phyloP scores from a whole-genome alignment of 2,888 invertebrate genomes.

The Agrotis ipsilon region DNA sequence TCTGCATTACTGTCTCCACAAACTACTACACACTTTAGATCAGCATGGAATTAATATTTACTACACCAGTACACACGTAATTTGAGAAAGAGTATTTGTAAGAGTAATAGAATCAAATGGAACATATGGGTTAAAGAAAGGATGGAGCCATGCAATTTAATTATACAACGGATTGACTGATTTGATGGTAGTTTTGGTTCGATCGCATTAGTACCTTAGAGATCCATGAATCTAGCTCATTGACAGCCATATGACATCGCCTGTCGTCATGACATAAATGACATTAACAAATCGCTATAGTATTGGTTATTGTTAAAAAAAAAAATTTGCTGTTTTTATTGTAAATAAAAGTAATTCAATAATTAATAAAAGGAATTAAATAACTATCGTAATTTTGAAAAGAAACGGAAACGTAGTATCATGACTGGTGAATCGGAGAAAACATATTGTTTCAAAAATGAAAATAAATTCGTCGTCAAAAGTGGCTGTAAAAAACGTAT shows the following conservation, averaged over 20 bases:
- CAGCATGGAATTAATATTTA: no score
- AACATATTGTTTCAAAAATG: conserved; percentile 83
- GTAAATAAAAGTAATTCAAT: no score
- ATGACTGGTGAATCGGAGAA: conserved; percentile 83
- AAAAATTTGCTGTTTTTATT: no score
- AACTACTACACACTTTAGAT: neutral
- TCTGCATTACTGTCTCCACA: conserved; percentile 5
- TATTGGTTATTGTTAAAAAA: no score
- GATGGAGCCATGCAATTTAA: neutral
- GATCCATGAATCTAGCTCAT: neutral
- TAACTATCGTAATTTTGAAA: neutral
- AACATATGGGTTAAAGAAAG: neutral
- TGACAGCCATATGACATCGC: neutral
- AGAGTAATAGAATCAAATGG: no score
- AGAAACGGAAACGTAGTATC: neutral
- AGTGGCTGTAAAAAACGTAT: conserved; percentile 94
- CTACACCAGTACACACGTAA: no score
- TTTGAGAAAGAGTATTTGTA: no score
- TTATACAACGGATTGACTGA: neutral
- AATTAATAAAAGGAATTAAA: neutral
- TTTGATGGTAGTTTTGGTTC: neutral
- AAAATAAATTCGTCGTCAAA: conserved; percentile 90
- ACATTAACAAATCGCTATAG: no score
- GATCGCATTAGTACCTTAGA: neutral
- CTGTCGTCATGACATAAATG: no score